Evolutionary conservation across 2,113 vertebrate genomes (phyloP).

Genomic region (Oreochromis tanganicae): DNA sequence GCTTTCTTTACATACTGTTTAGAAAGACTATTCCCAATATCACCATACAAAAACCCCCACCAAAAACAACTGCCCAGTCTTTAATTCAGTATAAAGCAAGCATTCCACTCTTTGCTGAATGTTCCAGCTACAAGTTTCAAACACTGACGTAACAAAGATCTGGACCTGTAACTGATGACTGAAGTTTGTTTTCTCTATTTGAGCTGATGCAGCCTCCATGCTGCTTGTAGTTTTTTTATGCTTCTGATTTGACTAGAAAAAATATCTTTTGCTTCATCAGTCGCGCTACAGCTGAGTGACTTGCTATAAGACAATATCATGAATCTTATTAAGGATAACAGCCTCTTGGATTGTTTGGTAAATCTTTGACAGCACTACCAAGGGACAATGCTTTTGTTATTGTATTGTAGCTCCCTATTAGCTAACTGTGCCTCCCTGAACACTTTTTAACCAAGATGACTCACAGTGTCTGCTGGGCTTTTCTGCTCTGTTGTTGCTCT

Average conservation of each 20-base stretch:
- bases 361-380: neutral
- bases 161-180: neutral
- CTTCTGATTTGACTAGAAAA: neutral
- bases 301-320: neutral
- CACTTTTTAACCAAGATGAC: conserved; percentile 31
- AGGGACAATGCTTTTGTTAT: conserved; percentile 7
- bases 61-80: neutral
- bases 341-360: conserved; percentile 1
- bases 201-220: neutral
- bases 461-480: neutral
- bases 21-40: neutral
- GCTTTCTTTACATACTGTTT: neutral
- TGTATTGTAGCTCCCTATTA: conserved; percentile 13
- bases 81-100: neutral
- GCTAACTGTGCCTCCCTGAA: conserved; percentile 1
- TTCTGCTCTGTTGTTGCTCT: neutral
- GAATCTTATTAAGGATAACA: conserved; percentile 29
- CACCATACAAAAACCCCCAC: neutral
- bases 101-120: neutral
- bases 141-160: neutral
- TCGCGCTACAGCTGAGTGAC: neutral
- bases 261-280: neutral
- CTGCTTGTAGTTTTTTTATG: neutral
- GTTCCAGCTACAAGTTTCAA: neutral
- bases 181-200: neutral